Evolutionary conservation across 2,797 vertebrate genomes (phyloP), one percentile per base, ranked within the genome.

Genomic region (Knipowitschia caucasica): DNA sequence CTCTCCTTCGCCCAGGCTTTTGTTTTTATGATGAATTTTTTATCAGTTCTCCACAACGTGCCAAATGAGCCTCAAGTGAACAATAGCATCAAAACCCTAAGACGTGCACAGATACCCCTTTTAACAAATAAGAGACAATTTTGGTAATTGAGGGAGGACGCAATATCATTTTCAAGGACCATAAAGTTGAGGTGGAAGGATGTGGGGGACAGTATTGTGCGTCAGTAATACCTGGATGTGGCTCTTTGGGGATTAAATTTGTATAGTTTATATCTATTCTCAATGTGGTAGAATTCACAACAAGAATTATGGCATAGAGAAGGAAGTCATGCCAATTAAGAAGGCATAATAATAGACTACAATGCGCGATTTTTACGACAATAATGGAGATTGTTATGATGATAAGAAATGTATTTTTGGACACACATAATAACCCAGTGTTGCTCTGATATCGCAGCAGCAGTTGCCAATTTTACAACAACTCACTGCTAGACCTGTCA

Each of bases 1-100:
- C 74, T 62, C 74, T 73, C 75, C 74, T 61, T 82, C 78, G 84
- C 76, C 77, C 53, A 81, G 82, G 75, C 79, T 82, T 85, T 84
- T 82, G 77, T 86, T 85, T 83, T 88, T 73, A 81, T 83, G 77
- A 86, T 83, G 75, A 83, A 75, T 86, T 88, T 86, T 82, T 83
- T 83, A 84, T 86, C 75, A 83, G 78, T 77, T 73, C 73, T 67
- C 72, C 66, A 82, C 82, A 83, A 82, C 65, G 78, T 62, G 66
- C 76, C 73, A 83, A 85, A 88, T 85, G 82, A 85, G 79, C 82
- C 80, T 84, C 79, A 42, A 78, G 82, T 86, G 84, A 86, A 85
- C 81, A 88, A 85, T 84, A 86, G 84, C 78, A 81, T 75, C 75
- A 77, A 81, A 84, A 79, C 46, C 68, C 71, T 31, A 55, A 81